Conservation (phyloP, 2,888 invertebrate species). For the Achlya flavicornis region DNA sequence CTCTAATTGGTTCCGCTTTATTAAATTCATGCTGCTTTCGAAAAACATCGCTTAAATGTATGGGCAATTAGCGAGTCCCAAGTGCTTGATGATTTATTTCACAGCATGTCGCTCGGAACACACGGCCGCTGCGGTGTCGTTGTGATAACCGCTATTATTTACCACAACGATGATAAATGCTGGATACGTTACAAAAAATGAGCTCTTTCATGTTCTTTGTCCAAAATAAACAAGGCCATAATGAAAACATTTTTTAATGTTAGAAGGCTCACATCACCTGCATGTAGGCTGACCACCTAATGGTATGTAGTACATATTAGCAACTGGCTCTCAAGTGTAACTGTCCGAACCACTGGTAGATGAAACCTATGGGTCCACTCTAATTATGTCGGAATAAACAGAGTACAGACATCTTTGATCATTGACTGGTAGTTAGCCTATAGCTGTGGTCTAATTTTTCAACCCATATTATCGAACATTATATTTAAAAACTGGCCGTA, state of each 20-base stretch:
- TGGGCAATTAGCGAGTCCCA: neutral
- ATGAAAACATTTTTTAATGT: neutral
- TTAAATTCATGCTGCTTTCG: neutral
- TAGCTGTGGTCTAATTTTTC: too few species aligned
- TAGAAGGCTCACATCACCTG: too few species aligned
- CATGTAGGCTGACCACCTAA: too few species aligned
- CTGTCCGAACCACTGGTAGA: too few species aligned
- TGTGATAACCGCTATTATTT: neutral
- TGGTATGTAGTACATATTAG: too few species aligned
- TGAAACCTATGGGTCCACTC: too few species aligned
- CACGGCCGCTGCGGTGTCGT: constrained; percentile 1
- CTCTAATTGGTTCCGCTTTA: neutral
- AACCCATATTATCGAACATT: too few species aligned
- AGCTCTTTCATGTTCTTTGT: neutral
- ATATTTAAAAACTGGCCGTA: too few species aligned
- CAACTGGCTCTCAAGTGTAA: too few species aligned
- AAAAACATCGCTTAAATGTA: neutral
- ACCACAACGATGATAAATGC: neutral
- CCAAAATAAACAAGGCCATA: neutral
- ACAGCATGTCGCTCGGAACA: neutral
- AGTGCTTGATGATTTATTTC: neutral
- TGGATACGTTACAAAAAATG: neutral
- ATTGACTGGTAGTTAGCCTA: too few species aligned
- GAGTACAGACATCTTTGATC: too few species aligned
- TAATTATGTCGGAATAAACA: too few species aligned